Evolutionary conservation across 2,797 vertebrate genomes (phyloP), one percentile per base, ranked within the genome.

Genomic region (Platalea minor): DNA sequence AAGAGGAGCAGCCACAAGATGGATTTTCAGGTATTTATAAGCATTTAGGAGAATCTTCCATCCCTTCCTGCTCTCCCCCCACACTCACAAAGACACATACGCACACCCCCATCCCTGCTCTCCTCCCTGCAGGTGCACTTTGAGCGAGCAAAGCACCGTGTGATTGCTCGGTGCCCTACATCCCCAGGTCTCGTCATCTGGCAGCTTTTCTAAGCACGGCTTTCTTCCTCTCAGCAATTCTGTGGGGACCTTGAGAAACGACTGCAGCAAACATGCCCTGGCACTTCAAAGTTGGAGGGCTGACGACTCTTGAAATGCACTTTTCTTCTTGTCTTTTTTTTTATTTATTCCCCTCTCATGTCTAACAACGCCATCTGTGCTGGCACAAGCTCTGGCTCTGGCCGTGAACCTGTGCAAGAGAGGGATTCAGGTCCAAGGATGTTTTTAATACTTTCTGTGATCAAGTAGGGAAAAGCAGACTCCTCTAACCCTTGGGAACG

Each of bases 201-300:
- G 91, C 93, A 95, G 91, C 89, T 95, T 90, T 96, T 94, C 87
- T 76, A 76, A 95, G 92, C 88, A 57, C 0, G 1, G 50, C 82
- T 94, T 92, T 91, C 93, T 97, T 95, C 88, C 76, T 93, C 91
- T 94, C 91, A 81, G 85, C 91, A 93, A 90, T 78, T 85, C 96
- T 84, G 82, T 78, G 69, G 93, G 96, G 96, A 96, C 96, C 93
- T 84, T 88, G 91, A 81, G 85, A 91, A 96, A 93, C 2, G 21
- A 73, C 76, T 81, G 89, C 85, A 91, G 91, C 93, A 96, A 96
- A 94, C 94, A 84, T 95, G 89, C 82, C 91, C 89, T 95, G 94
- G 70, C 95, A 93, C 93, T 96, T 97, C 89, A 95, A 91, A 97
- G 89, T 76, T 91, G 79, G 79, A 96, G 75, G 48, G 39, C 43